Evolutionary conservation across 2,888 invertebrate species (phyloP), one percentile per base, ranked within the genome.

Genomic region (Aphodius granarius): DNA sequence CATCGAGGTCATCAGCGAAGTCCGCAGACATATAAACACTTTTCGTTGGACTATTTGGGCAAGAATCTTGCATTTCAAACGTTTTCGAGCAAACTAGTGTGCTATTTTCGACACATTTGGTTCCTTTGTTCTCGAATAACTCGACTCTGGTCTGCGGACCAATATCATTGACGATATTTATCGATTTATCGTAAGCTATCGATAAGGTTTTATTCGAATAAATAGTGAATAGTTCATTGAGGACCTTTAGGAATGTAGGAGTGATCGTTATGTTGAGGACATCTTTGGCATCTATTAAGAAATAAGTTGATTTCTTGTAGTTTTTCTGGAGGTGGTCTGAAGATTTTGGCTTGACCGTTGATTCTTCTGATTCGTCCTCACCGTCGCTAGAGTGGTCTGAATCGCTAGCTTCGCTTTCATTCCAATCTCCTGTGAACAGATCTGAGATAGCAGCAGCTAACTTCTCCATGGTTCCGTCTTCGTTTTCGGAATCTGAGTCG

Each of bases 401-500:
- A 71, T 87, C 87, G 74, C 87, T 87, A 23, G 84, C 86, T 79
- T 87, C 87, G 74, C 86, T 85, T 81, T 87, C 87, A 75, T 87
- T 87, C 87, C 87, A 87, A 78, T 87, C 87, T 79, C 91, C 93
- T 74, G 94, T 94, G 86, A 95, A 94, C 76, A 95, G 86, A 87
- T 94, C 93, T 16, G 92, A 92, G 78, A 94, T 92, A n/a, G 93
- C 93, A 72, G 91, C 91, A 0, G 92, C 91, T 66, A 94, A 86
- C 83, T 93, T 93, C 80, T 93, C 93, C 87, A 92, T 91, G 1
- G 91, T 88, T 0, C 91, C 91, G 81, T 90, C 91, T 81, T 94
- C 94, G 81, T 93, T 93, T 80, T 94, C 94, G 0, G 93, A 93
- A 83, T 94, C 94, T 0, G 93, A 92, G 78, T 93, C 93, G 75